Percentiles rank a stretch among this genome's conserved stretches.
phyloP scores from a whole-genome alignment of 2,888 invertebrate species.

The Drosophila anomalipes region DNA sequence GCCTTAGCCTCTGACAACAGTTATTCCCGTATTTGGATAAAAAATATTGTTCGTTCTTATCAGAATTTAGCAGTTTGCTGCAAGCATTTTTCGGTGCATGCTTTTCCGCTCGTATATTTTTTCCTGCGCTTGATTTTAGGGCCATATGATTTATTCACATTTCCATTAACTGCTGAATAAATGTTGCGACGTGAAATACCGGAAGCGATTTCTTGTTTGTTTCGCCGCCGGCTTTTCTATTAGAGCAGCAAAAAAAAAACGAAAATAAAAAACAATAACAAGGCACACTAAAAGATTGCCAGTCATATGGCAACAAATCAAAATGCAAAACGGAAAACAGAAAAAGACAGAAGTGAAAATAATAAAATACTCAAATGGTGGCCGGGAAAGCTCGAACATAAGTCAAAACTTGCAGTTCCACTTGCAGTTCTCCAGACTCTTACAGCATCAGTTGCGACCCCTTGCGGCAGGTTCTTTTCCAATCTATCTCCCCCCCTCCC shows the following conservation, averaged over 20 bases:
- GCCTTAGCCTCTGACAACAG: neutral
- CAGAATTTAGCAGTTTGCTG: slow-evolving; percentile 27
- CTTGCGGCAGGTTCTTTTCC: slow-evolving; percentile 18
- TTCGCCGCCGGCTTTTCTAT: slow-evolving; percentile 34
- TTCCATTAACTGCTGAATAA: slow-evolving; percentile 79
- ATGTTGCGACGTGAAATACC: slow-evolving; percentile 79
- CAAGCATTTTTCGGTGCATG: slow-evolving; percentile 21
- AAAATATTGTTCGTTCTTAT: slow-evolving; percentile 44
- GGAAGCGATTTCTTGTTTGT: slow-evolving; percentile 79
- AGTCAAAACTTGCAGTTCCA: slow-evolving; percentile 62
- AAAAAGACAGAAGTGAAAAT: slow-evolving; percentile 12
- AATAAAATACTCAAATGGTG: slow-evolving; percentile 49
- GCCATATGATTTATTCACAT: slow-evolving; percentile 78
- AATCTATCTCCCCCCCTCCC: neutral
- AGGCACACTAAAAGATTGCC: slow-evolving; percentile 58
- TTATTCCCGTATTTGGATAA: slow-evolving; percentile 10
- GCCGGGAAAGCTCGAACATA: slow-evolving; percentile 62
- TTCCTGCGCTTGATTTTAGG: slow-evolving; percentile 72
- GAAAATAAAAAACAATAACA: slow-evolving; percentile 3
- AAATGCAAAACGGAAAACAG: slow-evolving; percentile 74
- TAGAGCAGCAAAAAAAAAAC: slow-evolving; percentile 19
- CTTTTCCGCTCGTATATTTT: slow-evolving; percentile 57
- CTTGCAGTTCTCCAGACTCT: slow-evolving; percentile 22
- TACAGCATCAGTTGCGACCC: slow-evolving; percentile 40
- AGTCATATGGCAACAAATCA: slow-evolving; percentile 66